phyloP scores from a whole-genome alignment of 2,888 invertebrate genomes.

The Phaonia tiefii region DNA sequence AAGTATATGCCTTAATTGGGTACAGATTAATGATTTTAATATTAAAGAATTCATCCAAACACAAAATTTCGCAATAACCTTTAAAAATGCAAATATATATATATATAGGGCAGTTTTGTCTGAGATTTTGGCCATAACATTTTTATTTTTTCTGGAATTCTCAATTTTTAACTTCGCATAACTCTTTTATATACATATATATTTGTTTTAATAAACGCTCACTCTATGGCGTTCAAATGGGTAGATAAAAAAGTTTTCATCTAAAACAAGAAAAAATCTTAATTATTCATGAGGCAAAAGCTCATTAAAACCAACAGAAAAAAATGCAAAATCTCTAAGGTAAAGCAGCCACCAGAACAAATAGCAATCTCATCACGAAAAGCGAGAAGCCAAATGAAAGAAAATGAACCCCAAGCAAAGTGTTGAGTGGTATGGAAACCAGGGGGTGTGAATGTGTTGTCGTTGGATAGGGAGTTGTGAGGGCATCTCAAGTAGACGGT shows the following conservation, averaged over 20 bases:
- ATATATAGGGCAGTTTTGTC: no score
- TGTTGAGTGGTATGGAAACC: slow-evolving; percentile 27
- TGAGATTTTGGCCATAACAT: background rate
- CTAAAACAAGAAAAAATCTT: slow-evolving; percentile 43
- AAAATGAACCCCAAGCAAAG: slow-evolving; percentile 13
- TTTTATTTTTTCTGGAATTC: background rate
- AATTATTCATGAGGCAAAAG: slow-evolving; percentile 61
- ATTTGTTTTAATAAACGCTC: slow-evolving; percentile 16
- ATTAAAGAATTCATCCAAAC: no score
- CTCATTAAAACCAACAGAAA: slow-evolving; percentile 56
- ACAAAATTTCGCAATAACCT: no score
- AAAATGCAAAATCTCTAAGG: slow-evolving; percentile 53
- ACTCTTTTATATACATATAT: slow-evolving; percentile 36
- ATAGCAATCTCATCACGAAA: slow-evolving; percentile 38
- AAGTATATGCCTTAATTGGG: no score
- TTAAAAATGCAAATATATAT: no score
- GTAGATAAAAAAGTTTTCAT: slow-evolving; percentile 35
- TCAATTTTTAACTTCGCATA: slow-evolving; percentile 16
- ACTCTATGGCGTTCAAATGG: slow-evolving; percentile 13
- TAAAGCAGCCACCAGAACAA: slow-evolving; percentile 42
- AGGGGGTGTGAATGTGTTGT: background rate
- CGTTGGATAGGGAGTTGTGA: slow-evolving; percentile 3
- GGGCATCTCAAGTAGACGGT: slow-evolving; percentile 41
- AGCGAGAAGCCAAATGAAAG: background rate
- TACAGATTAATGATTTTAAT: no score